These are phyloP conservation scores for Onthophagus sagittarius DNA, from an alignment of 2,888 invertebrate species.

Conservation along the genomic window DNA sequence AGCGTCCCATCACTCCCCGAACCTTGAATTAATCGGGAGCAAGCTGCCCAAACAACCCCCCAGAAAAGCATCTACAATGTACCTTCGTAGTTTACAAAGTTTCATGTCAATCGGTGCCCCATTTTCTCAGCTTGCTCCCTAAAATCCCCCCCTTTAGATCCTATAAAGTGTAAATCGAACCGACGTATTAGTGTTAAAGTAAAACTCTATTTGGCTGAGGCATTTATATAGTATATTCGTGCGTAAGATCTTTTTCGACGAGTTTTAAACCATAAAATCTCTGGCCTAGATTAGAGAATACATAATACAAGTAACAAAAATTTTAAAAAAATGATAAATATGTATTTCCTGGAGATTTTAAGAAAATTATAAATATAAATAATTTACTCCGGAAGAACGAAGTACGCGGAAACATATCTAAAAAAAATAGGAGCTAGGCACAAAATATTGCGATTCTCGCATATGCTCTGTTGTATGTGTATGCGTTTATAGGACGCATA, in stretches of 20 bases:
- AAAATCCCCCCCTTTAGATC: background rate
- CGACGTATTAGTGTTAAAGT: slow-evolving; percentile 20
- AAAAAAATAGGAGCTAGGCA: slow-evolving; percentile 24
- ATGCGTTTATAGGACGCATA: slow-evolving; percentile 36
- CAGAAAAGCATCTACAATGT: slow-evolving; percentile 2
- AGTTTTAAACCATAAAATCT: slow-evolving; percentile 31
- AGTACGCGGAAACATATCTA: slow-evolving; percentile 31
- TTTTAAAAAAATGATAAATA: slow-evolving; percentile 26
- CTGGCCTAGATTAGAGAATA: slow-evolving; percentile 41
- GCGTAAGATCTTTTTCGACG: slow-evolving; percentile 38
- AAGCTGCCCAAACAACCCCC: slow-evolving; percentile 17
- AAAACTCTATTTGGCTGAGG: slow-evolving; percentile 42
- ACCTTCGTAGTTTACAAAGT: slow-evolving; percentile 3
- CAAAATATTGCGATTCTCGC: slow-evolving; percentile 27
- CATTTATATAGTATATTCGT: slow-evolving; percentile 38
- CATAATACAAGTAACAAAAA: slow-evolving; percentile 10
- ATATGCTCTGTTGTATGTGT: slow-evolving; percentile 21
- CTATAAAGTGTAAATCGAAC: slow-evolving; percentile 19
- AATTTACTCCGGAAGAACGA: background rate
- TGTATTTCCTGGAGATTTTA: slow-evolving; percentile 20
- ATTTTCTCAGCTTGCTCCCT: slow-evolving; percentile 21
- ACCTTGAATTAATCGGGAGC: slow-evolving; percentile 17
- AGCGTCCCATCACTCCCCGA: slow-evolving; percentile 3
- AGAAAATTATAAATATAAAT: background rate
- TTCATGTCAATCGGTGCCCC: slow-evolving; percentile 22